Conservation (phyloP, 2,113 vertebrate genomes). For the Gallinago jamesoni region DNA sequence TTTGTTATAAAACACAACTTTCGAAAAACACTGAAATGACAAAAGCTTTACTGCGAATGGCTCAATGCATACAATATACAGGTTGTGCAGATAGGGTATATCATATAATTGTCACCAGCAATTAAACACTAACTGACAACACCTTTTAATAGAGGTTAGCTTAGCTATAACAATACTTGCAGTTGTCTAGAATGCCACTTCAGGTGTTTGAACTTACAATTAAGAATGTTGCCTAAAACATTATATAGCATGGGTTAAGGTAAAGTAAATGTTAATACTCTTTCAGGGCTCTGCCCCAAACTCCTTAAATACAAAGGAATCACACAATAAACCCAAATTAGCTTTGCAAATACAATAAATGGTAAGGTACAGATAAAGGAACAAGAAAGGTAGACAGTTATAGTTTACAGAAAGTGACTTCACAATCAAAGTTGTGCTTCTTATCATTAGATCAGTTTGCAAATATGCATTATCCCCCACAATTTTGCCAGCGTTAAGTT, state of each 20-base stretch:
- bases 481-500: slow-evolving; percentile 59
- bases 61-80: slow-evolving; percentile 72
- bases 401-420: slow-evolving; percentile 81
- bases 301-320: slow-evolving; percentile 90
- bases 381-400: slow-evolving; percentile 74
- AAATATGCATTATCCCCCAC: slow-evolving; percentile 75
- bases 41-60: slow-evolving; percentile 66
- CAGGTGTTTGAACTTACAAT: slow-evolving; percentile 71
- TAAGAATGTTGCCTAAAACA: slow-evolving; percentile 86
- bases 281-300: slow-evolving; percentile 91
- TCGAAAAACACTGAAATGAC: slow-evolving; percentile 73
- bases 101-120: slow-evolving; percentile 69
- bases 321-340: slow-evolving; percentile 85
- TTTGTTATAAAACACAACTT: slow-evolving; percentile 80
- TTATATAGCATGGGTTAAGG: slow-evolving; percentile 68
- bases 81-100: slow-evolving; percentile 61
- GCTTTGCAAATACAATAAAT: slow-evolving; percentile 77
- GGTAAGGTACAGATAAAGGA: slow-evolving; percentile 77
- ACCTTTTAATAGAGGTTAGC: slow-evolving; percentile 65
- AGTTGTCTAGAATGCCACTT: slow-evolving; percentile 71
- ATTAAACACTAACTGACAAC: slow-evolving; percentile 63
- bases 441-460: slow-evolving; percentile 84
- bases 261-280: slow-evolving; percentile 72
- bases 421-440: slow-evolving; percentile 90
- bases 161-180: slow-evolving; percentile 63